These are phyloP conservation scores for Percopsis transmontana DNA, from an alignment of 2,113 vertebrate genomes.

Conservation along the genomic window DNA sequence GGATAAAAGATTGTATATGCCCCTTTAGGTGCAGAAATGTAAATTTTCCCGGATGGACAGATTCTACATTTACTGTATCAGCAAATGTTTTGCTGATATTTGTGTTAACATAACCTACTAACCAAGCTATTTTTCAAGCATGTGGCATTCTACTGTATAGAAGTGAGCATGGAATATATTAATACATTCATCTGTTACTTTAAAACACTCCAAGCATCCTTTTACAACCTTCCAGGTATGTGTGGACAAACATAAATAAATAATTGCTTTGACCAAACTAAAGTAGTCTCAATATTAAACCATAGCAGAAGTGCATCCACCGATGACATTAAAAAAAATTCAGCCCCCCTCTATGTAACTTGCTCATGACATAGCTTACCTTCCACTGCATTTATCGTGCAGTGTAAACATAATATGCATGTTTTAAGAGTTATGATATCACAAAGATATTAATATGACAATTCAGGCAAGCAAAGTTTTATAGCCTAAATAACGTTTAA, in stretches of 20 bases:
- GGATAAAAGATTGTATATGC: not conserved
- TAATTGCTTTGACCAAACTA: slow-evolving; percentile 29
- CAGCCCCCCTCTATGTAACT: too few relatives aligned
- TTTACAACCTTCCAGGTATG: slow-evolving; percentile 13
- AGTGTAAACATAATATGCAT: too few relatives aligned
- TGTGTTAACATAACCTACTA: not conserved
- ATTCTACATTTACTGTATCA: not conserved
- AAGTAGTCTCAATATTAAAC: not conserved
- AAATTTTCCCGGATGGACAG: not conserved
- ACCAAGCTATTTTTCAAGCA: not conserved
- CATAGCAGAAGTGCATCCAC: too few relatives aligned
- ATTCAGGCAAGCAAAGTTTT: too few relatives aligned
- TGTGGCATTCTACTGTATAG: not conserved
- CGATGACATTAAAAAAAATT: too few relatives aligned
- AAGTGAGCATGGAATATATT: not conserved
- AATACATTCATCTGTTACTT: not conserved
- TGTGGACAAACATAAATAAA: slow-evolving; percentile 52
- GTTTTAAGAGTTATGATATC: too few relatives aligned
- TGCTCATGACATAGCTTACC: too few relatives aligned
- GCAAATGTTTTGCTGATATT: not conserved
- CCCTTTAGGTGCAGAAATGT: not conserved
- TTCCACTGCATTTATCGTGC: too few relatives aligned
- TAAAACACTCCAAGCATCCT: slow-evolving; percentile 10
- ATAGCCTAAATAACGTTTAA: too few relatives aligned
- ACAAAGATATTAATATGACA: too few relatives aligned